Percentiles rank a stretch among this genome's conserved stretches.
Conservation (phyloP, 2,113 vertebrate species). For the Dicrurus megarhynchus region DNA sequence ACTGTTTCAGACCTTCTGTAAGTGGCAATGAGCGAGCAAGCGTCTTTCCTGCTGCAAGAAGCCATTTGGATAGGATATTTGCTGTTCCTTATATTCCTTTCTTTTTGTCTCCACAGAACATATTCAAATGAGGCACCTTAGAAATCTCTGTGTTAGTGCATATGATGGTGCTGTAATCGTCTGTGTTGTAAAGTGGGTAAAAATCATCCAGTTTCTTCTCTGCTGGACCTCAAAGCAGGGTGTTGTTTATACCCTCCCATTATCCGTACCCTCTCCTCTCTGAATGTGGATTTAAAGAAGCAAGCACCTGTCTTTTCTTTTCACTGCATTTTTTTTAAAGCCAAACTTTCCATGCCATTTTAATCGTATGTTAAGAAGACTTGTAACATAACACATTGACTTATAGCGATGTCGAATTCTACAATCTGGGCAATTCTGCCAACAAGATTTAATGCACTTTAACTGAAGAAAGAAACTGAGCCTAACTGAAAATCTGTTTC, state of each 20-base stretch:
- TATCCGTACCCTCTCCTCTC: constrained; percentile 68
- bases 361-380: constrained; percentile 60
- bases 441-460: constrained; percentile 79
- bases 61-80: constrained; percentile 70
- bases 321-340: constrained; percentile 38
- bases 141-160: constrained; percentile 67
- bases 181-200: constrained; percentile 78
- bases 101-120: constrained; percentile 74
- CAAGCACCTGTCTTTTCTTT: constrained; percentile 67
- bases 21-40: constrained; percentile 69
- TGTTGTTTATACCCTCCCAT: constrained; percentile 72
- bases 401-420: constrained; percentile 71
- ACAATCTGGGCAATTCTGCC: constrained; percentile 70
- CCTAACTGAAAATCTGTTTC: constrained; percentile 75
- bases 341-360: constrained; percentile 76
- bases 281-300: constrained; percentile 77
- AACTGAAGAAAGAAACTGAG: constrained; percentile 78
- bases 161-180: constrained; percentile 72
- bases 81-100: constrained; percentile 60
- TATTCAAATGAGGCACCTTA: constrained; percentile 80
- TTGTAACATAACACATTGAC: constrained; percentile 57
- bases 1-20: constrained; percentile 71
- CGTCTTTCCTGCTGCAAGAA: constrained; percentile 68
- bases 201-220: constrained; percentile 71
- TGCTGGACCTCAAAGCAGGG: constrained; percentile 76